Conservation (phyloP, 2,797 vertebrate species). For the Nannoperca australis region DNA sequence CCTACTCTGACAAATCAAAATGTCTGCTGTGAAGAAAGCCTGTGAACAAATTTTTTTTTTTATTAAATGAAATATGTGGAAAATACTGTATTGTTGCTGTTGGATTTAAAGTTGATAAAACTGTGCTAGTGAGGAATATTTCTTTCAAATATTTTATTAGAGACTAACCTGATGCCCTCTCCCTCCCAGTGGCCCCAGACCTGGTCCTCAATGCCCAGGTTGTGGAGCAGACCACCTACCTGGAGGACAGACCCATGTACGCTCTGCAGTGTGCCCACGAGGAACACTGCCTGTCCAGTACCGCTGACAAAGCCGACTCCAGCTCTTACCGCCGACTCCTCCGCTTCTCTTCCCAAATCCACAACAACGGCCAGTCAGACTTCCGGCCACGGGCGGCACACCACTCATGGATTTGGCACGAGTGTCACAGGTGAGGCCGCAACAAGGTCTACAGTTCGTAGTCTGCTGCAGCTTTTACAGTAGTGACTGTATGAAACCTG, state of each 20-base stretch:
- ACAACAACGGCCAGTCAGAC: constrained; percentile 94
- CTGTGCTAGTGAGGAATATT: background rate
- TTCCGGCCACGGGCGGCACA: constrained; percentile 92
- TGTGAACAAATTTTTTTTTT: too few species aligned
- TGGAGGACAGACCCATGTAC: constrained; percentile 96
- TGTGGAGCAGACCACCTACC: constrained; percentile 94
- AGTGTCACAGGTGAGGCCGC: constrained; percentile 92
- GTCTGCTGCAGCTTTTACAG: background rate
- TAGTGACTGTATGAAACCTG: background rate
- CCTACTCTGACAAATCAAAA: background rate
- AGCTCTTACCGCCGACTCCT: constrained; percentile 91
- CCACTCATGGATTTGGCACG: constrained; percentile 96
- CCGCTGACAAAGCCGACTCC: constrained; percentile 76
- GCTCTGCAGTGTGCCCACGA: constrained; percentile 93
- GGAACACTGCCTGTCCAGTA: constrained; percentile 92
- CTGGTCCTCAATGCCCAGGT: constrained; percentile 91
- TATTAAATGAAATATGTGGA: background rate
- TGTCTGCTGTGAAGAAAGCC: background rate
- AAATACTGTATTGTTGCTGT: background rate
- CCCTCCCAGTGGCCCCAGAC: constrained; percentile 90
- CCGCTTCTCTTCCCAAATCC: constrained; percentile 97
- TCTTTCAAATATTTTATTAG: background rate
- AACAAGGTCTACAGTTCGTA: background rate
- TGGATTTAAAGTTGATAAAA: background rate
- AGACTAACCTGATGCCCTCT: background rate